These are phyloP conservation scores for Calliopum simillimum DNA, from an alignment of 2,888 invertebrate genomes.

Conservation along the genomic window DNA sequence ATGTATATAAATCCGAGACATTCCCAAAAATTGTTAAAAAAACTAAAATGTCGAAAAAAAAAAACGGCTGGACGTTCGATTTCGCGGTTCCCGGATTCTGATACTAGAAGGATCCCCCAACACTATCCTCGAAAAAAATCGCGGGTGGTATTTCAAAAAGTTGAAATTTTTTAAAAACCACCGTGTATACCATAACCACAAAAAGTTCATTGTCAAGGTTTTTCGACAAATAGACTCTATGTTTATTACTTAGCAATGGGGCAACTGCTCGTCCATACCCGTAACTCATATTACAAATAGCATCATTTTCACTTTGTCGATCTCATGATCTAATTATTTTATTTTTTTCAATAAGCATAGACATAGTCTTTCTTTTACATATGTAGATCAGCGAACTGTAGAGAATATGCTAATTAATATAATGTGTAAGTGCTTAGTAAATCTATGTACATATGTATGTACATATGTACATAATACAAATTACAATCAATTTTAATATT, in stretches of 20 bases:
- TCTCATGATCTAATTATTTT: conserved; percentile 28
- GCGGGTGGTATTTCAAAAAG: neutral
- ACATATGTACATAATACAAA: too few species aligned
- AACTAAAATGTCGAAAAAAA: too few species aligned
- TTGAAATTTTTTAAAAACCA: neutral
- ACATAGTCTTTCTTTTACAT: neutral
- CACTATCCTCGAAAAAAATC: too few species aligned
- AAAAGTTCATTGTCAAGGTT: conserved; percentile 16
- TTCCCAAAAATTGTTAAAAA: too few species aligned
- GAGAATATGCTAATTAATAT: conserved; percentile 20
- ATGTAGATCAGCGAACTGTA: too few species aligned
- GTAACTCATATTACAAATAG: neutral
- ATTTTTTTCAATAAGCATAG: conserved; percentile 19
- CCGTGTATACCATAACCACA: neutral
- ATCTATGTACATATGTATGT: too few species aligned
- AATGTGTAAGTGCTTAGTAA: conserved; percentile 9
- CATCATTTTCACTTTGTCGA: neutral
- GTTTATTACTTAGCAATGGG: neutral
- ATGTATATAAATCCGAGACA: too few species aligned
- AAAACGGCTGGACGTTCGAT: too few species aligned
- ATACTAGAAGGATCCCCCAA: too few species aligned
- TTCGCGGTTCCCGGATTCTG: too few species aligned
- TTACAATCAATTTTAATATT: too few species aligned
- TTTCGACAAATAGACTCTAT: neutral
- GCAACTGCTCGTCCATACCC: too few species aligned